Percentiles rank a stretch among this genome's conserved stretches.
phyloP scores from a whole-genome alignment of 1,140 invertebrate genomes.

The Euschistus heros region DNA sequence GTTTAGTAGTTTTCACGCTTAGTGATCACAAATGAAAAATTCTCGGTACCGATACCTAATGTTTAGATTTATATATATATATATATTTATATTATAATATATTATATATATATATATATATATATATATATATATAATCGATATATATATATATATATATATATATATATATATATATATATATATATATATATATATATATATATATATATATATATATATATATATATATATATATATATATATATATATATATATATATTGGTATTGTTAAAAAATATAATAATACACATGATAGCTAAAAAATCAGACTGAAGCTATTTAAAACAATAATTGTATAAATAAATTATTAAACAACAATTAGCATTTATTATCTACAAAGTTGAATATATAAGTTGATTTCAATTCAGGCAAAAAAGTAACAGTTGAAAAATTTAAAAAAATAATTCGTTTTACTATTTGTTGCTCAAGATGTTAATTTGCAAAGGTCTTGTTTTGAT shows the following conservation, averaged over 20 bases:
- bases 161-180: conserved; percentile 1
- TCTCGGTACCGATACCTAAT: not conserved
- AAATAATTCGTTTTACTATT: too few relatives aligned
- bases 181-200: conserved; percentile 1
- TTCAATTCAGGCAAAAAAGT: too few relatives aligned
- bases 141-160: conserved; percentile 1
- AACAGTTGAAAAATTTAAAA: too few relatives aligned
- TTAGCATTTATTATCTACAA: too few relatives aligned
- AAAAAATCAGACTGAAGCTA: too few relatives aligned
- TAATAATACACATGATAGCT: not conserved
- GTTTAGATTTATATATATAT: not conserved
- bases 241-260: not conserved
- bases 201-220: conserved; percentile 1
- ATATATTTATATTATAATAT: not conserved
- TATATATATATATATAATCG: not conserved
- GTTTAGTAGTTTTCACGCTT: too few relatives aligned
- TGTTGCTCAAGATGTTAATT: too few relatives aligned
- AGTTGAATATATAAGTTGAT: too few relatives aligned
- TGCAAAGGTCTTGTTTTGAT: too few relatives aligned
- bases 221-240: not conserved
- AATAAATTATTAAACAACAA: too few relatives aligned
- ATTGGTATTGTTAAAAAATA: not conserved
- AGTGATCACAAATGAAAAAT: not conserved
- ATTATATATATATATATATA: conserved; percentile 1
- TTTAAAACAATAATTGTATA: too few relatives aligned